Evolutionary conservation across 2,797 vertebrate genomes (phyloP), one percentile per base, ranked within the genome.

Genomic region (Alca torda): DNA sequence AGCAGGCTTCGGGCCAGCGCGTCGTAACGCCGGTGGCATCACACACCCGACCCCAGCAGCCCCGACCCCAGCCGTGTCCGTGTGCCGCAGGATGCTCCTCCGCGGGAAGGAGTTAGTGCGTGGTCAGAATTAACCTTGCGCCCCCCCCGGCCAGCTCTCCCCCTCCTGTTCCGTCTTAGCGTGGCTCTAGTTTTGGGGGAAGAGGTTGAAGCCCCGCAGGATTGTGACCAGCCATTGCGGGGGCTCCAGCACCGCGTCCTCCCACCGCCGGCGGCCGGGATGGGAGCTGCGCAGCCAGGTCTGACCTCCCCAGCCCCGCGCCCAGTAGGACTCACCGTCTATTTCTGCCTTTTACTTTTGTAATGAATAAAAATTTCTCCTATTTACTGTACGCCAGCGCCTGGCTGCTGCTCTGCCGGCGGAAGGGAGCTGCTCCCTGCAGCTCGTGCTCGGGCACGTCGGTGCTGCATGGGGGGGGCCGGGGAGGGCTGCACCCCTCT

Each of bases 321-420:
- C 64, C 89, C 57, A 0, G 46, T 54, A 69, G 92, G 89, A 76
- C 59, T 83, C 89, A 56, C 84, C 84, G 2, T 76, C 84, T 53
- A 28, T 89, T 91, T 84, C 69, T 57, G 89, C 93, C 92, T 97
- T 97, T 73, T 43, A 95, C 87, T 97, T 97, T 97, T 97, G 93
- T 97, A 97, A 95, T 56, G 5, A 94, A 97, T 97, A 86, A 97
- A 96, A 92, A 41, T 80, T 89, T 94, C 80, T 97, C 96, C 96
- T 95, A 46, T 96, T 96, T 97, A 17, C 89, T 53, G 61, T 93
- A 56, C 6, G 5, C 35, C 1, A 2, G 54, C 3, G 39, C 70
- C 84, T 80, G 91, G 61, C 84, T 87, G 59, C 28, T 77, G 91
- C 92, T 57, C 39, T 2, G 39, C 51, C 0, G 3, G 30, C 0